A percentile compares a stretch with the other conserved stretches of the same genome.
Evolutionary conservation across 1,140 invertebrate genomes (phyloP).

Genomic region (Cepaea nemoralis): DNA sequence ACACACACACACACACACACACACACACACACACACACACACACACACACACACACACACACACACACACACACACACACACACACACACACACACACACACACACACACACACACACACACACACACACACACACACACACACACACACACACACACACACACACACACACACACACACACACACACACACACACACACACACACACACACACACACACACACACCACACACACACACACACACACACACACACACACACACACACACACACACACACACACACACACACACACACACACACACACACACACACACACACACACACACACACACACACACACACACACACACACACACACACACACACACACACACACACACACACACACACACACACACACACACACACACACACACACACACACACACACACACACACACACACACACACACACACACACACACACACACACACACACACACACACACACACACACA

Average conservation of each 20-base stretch:
- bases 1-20: neutral
- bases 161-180: neutral
- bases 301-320: too few species aligned
- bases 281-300: too few species aligned
- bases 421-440: neutral
- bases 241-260: too few species aligned
- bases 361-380: too few species aligned
- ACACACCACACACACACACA: too few species aligned
- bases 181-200: neutral
- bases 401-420: neutral
- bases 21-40: conserved; percentile 16
- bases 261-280: too few species aligned
- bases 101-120: neutral
- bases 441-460: too few species aligned
- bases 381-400: too few species aligned
- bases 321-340: too few species aligned
- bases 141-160: neutral
- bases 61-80: neutral
- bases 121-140: neutral
- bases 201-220: neutral
- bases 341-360: too few species aligned
- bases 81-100: neutral
- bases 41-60: neutral
- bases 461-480: too few species aligned
- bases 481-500: too few species aligned